These are phyloP conservation scores for Scalopus aquaticus DNA, from an alignment of 2,113 vertebrate genomes.

Conservation along the genomic window DNA sequence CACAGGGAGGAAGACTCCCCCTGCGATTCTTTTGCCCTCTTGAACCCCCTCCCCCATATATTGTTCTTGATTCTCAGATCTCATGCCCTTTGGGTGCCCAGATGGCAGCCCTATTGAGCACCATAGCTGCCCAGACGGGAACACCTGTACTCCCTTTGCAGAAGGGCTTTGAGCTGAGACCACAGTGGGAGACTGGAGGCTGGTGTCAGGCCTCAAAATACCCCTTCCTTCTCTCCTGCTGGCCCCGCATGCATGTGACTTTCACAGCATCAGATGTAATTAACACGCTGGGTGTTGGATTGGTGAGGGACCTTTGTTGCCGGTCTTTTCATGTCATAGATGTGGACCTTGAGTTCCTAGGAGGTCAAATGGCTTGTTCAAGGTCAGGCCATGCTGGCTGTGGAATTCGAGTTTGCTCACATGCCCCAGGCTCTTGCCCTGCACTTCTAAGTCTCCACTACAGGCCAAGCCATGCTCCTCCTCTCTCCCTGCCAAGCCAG, in stretches of 20 bases:
- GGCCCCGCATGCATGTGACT: accelerated
- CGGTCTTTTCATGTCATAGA: background rate
- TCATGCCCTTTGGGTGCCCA: background rate
- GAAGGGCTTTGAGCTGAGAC: background rate
- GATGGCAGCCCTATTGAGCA: background rate
- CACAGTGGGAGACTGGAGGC: background rate
- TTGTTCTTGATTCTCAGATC: background rate
- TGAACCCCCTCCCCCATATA: background rate
- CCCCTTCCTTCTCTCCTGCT: background rate
- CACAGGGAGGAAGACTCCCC: background rate
- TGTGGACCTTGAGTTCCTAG: background rate
- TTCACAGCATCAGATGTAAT: background rate
- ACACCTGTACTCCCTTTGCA: background rate
- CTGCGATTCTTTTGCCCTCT: background rate
- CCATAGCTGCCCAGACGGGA: background rate
- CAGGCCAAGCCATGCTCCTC: accelerated
- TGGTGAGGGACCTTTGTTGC: background rate
- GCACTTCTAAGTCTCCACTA: accelerated
- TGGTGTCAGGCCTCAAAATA: background rate
- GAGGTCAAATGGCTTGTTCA: background rate
- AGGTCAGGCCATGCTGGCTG: background rate
- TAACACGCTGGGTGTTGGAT: background rate
- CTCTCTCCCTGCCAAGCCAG: background rate
- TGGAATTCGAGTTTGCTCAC: background rate
- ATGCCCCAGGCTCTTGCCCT: background rate